Conservation (phyloP, 2,888 invertebrate species). For the Lycia hirtaria region DNA sequence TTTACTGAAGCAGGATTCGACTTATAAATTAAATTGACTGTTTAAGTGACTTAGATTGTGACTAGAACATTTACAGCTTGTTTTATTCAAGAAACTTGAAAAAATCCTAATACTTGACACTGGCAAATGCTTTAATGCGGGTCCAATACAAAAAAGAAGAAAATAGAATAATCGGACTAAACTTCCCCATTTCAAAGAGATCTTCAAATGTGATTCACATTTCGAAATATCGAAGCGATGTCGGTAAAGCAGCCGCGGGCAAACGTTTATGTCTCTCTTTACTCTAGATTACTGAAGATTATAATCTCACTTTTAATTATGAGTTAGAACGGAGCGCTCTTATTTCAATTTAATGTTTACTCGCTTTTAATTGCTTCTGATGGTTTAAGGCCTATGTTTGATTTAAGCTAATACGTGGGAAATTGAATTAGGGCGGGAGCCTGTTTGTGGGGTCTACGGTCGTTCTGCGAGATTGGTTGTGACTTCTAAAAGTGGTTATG, state of each 20-base stretch:
- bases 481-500: no score
- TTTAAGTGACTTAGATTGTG: no score
- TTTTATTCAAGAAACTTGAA: no score
- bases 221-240: not conserved
- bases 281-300: slow-evolving; percentile 56
- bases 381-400: slow-evolving; percentile 36
- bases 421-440: slow-evolving; percentile 33
- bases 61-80: no score
- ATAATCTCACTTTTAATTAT: slow-evolving; percentile 58
- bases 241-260: slow-evolving; percentile 44
- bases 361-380: slow-evolving; percentile 46
- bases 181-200: not conserved
- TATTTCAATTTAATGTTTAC: slow-evolving; percentile 54
- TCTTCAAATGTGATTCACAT: not conserved
- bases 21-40: no score
- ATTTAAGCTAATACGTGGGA: slow-evolving; percentile 36
- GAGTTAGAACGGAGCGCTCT: slow-evolving; percentile 45
- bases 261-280: slow-evolving; percentile 62
- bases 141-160: no score
- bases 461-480: no score
- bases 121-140: no score
- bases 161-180: no score
- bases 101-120: no score
- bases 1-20: no score
- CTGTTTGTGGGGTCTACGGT: slow-evolving; percentile 10